Evolutionary conservation across 2,797 vertebrate genomes (phyloP), one percentile per base, ranked within the genome.

Genomic region (Balearica regulorum): DNA sequence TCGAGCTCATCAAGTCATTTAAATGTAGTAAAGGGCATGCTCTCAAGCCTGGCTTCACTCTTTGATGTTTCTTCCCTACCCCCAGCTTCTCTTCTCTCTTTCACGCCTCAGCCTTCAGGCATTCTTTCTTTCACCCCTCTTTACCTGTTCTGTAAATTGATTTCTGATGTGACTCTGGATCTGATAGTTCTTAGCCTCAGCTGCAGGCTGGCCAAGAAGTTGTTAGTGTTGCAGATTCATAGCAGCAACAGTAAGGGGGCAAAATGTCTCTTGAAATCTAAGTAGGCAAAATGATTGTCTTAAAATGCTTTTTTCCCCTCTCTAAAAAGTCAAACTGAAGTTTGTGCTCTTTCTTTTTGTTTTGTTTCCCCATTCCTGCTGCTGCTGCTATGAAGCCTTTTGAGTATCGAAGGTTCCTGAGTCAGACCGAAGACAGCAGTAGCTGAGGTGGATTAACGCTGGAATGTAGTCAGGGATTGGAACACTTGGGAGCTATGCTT

Each of bases 401-500:
- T 96, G 80, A 87, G 71, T 82, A 3, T 93, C 4, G 65, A 71
- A 97, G 92, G 92, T 76, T 91, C 88, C 78, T 13, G 85, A 92
- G 85, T 80, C 92, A 95, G 77, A 80, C 39, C 18, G 76, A 96
- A 51, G 93, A 90, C 85, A 96, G 93, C 65, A 73, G 84, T 90
- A 91, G 91, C 90, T 87, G 95, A 95, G 94, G 92, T 95, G 95
- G 90, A 77, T 94, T 95, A 65, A 89, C 7, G 28, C 87, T 96
- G 95, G 81, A 83, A 88, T 91, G 78, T 96, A 93, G 96, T 81
- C 94, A 95, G 96, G 96, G 95, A 20, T 3, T 95, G 95, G 83
- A 95, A 24, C 84, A 43, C 90, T 90, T 89, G 94, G 92, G 90
- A 96, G 90, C 94, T 92, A 11, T 95, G 92, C 96, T 97, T 96